Conservation (phyloP, 2,888 invertebrate genomes). For the Heteromyza rotundicornis region DNA sequence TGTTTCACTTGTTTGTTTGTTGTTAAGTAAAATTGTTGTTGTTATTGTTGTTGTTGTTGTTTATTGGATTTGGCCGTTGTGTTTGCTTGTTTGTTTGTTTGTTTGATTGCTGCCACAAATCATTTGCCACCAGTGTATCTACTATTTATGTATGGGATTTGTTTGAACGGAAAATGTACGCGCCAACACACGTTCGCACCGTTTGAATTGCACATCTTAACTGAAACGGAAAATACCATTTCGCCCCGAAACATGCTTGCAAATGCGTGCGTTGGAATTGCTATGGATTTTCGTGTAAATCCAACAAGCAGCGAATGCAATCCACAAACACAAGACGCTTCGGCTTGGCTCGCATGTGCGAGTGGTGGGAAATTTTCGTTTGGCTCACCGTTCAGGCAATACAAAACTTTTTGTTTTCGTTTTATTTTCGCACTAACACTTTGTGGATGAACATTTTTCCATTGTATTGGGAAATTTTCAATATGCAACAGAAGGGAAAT, state of each 20-base stretch:
- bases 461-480: not conserved
- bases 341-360: too few species aligned
- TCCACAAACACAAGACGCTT: too few species aligned
- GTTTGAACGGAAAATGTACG: constrained; percentile 31
- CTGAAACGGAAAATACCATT: constrained; percentile 43
- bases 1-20: not conserved
- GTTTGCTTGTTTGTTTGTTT: not conserved
- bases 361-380: too few species aligned
- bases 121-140: not conserved
- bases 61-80: constrained; percentile 3
- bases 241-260: not conserved
- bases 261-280: constrained; percentile 17
- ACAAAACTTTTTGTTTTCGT: too few species aligned
- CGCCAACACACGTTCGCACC: constrained; percentile 57
- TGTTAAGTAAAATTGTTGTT: not conserved
- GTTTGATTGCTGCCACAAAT: not conserved
- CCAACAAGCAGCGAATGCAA: not conserved
- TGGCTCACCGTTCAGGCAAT: too few species aligned
- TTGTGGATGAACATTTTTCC: too few species aligned
- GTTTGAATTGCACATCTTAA: constrained; percentile 59
- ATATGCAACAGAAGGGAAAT: constrained; percentile 1
- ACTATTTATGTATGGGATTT: not conserved
- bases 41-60: constrained; percentile 6
- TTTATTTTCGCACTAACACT: too few species aligned
- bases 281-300: not conserved